phyloP scores from a whole-genome alignment of 2,888 invertebrate species.

The Cordylochernes scorpioides region DNA sequence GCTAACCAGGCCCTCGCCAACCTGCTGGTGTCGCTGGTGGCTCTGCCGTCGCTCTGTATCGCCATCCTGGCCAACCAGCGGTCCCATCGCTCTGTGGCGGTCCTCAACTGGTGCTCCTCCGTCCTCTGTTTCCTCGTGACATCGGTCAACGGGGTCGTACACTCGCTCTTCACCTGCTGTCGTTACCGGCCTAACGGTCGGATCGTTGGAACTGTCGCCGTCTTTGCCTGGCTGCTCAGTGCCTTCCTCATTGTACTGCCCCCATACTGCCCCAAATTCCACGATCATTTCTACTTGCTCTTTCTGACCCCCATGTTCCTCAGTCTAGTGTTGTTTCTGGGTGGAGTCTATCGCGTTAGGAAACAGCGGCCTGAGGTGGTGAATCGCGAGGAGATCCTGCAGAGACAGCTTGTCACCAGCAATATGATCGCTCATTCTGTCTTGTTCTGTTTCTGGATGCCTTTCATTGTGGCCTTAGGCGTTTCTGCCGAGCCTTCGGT shows the following conservation, averaged over 20 bases:
- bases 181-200: constrained; percentile 6
- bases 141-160: constrained; percentile 5
- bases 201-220: constrained; percentile 8
- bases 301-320: constrained; percentile 9
- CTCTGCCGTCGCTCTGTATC: constrained; percentile 9
- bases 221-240: constrained; percentile 5
- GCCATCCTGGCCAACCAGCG: constrained; percentile 11
- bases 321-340: constrained; percentile 5
- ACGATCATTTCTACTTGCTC: constrained; percentile 8
- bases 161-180: constrained; percentile 8
- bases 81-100: constrained; percentile 6
- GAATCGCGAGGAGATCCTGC: constrained; percentile 11
- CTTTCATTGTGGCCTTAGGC: constrained; percentile 9
- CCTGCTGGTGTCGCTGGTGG: constrained; percentile 9
- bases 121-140: constrained; percentile 11
- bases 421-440: constrained; percentile 12
- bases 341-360: constrained; percentile 8
- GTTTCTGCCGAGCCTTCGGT: constrained; percentile 4
- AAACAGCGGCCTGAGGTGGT: constrained; percentile 6
- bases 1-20: constrained; percentile 13
- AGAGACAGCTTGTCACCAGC: constrained; percentile 11
- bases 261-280: constrained; percentile 7
- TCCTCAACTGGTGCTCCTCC: constrained; percentile 11
- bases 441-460: constrained; percentile 12
- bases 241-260: constrained; percentile 7